A percentile compares a stretch with the other conserved stretches of the same genome.
Evolutionary conservation across 2,797 vertebrate species (phyloP).

Genomic region (Anableps anableps): DNA sequence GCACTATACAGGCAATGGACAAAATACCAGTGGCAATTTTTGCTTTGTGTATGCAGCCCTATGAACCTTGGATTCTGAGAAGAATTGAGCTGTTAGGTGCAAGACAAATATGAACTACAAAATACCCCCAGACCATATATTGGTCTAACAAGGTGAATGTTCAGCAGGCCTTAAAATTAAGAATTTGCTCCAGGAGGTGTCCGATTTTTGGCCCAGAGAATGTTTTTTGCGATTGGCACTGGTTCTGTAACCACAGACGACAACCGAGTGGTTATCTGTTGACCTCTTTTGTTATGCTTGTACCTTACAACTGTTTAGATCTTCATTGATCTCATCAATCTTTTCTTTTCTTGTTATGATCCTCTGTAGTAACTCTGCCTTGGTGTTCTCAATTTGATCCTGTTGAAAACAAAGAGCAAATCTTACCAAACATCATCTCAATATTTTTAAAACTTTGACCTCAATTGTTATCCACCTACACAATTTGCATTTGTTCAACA

Average conservation of each 20-base stretch:
- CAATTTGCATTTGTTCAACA: not conserved
- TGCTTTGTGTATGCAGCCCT: too few species aligned
- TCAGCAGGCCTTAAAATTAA: not conserved
- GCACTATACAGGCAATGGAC: not conserved
- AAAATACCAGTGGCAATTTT: not conserved
- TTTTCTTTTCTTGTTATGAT: slow-evolving; percentile 34
- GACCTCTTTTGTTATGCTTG: not conserved
- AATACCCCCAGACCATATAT: not conserved
- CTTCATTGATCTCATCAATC: slow-evolving; percentile 26
- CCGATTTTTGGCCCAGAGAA: not conserved
- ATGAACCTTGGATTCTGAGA: too few species aligned
- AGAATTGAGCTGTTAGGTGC: too few species aligned
- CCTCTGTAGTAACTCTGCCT: slow-evolving; percentile 23
- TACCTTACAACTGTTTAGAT: slow-evolving; percentile 52
- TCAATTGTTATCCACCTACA: not conserved
- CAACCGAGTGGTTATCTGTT: not conserved
- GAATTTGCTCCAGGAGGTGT: not conserved
- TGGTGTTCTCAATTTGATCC: slow-evolving; percentile 44
- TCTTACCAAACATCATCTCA: not conserved
- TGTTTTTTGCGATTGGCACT: not conserved
- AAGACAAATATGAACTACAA: too few species aligned
- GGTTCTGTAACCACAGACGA: not conserved
- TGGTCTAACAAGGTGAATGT: not conserved
- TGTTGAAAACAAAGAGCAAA: slow-evolving; percentile 17
- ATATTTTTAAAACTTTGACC: not conserved